phyloP scores from a whole-genome alignment of 2,113 vertebrate species.

The Eretmochelys imbricata region DNA sequence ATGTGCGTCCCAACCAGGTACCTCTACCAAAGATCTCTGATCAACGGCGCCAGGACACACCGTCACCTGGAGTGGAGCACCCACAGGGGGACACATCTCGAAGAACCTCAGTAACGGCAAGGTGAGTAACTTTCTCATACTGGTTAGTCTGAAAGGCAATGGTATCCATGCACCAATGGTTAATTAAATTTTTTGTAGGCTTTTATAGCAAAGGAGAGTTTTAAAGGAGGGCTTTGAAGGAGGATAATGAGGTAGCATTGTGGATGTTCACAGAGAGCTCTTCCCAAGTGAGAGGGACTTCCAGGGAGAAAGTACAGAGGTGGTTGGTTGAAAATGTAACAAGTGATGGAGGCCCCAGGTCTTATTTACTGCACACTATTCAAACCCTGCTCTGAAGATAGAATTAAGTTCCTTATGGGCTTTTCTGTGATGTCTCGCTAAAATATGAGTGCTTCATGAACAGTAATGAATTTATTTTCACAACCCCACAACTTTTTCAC shows the following conservation, averaged over 20 bases:
- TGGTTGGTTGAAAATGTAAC: too few species aligned
- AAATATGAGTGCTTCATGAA: not conserved
- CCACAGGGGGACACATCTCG: too few species aligned
- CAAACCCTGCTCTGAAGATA: not conserved
- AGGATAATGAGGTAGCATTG: conserved; percentile 14
- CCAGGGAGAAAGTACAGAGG: not conserved
- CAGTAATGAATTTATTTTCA: not conserved
- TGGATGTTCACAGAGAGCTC: conserved; percentile 35
- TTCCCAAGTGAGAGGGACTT: conserved; percentile 25
- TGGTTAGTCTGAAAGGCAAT: too few species aligned
- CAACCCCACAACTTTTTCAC: too few species aligned
- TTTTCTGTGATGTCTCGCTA: not conserved
- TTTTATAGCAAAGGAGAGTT: conserved; percentile 4
- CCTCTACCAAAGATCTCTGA: too few species aligned
- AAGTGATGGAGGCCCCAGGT: too few species aligned
- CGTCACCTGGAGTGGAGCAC: too few species aligned
- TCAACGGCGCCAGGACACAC: too few species aligned
- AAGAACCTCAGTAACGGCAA: too few species aligned
- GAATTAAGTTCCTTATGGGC: not conserved
- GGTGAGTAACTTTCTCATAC: too few species aligned
- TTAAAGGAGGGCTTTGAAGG: not conserved
- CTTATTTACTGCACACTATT: too few species aligned
- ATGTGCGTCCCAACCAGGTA: too few species aligned
- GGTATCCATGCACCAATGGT: not conserved
- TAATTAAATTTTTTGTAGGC: conserved; percentile 20